Base-by-base conservation (phyloP, 2,797 vertebrate genomes). In the Telmatherina bonti region DNA sequence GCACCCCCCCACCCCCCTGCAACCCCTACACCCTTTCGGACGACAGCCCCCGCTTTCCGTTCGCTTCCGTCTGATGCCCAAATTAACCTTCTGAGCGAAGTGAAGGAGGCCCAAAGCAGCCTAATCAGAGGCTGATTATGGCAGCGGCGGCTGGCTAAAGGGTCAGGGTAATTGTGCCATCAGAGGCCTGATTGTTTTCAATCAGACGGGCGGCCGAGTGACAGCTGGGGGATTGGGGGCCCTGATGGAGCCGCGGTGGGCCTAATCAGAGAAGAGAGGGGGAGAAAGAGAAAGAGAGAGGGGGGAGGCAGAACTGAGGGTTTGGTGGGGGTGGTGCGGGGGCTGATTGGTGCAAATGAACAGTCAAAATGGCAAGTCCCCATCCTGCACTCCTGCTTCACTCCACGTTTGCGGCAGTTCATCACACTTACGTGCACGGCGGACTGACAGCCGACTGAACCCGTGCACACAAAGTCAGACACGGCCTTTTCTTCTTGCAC, bases 151-250 rank as follows among this genome's bases (percentile, higher is more conserved):
- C 96, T 96, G 96, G 97, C 97, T 98, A 99, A 98, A 96, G 97
- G 97, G 97, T 99, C 97, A 99, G 96, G 96, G 97, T 99, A 99
- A 99, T 99, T 99, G 97, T 98, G 96, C 96, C 97, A 99, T 98
- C 97, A 98, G 96, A 98, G 96, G 96, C 95, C 96, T 99, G 97
- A 99, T 98, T 99, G 97, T 98, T 99, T 99, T 99, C 97, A 99
- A 99, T 99, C 97, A 98, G 93, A 96, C 96, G 96, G 95, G 96
- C 97, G 95, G 84, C 87, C 90, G 96, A 99, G 96, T 99, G 97
- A 99, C 97, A 99, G 97, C 96, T 97, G 95, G 81, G 96, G 96
- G 97, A 98, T 96, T 96, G 97, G 96, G 69, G 94, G 96, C 95
- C 95, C 96, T 97, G 97, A 98, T 98, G 96, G 97, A 98, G 96